phyloP scores from a whole-genome alignment of 30 jellyfish, hydroid and myxozoan genomes.

The Mastigias papua region DNA sequence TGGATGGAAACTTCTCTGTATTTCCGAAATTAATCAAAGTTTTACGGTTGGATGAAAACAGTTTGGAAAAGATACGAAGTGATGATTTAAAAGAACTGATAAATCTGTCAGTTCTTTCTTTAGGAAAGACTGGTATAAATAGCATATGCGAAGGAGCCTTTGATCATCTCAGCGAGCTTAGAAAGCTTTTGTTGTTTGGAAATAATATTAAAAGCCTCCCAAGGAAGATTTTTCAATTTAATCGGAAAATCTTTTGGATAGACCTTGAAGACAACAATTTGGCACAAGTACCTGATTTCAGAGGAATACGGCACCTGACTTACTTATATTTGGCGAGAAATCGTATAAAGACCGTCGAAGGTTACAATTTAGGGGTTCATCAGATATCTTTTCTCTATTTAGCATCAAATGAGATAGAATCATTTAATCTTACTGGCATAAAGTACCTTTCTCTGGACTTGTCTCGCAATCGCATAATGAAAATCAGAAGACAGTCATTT shows the following conservation, averaged over 20 bases:
- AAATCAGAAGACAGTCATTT: not conserved
- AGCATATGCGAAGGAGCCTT: slow-evolving; percentile 9
- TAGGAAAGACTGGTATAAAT: not conserved
- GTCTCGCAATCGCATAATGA: not conserved
- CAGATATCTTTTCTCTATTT: not conserved
- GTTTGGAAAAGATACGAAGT: not conserved
- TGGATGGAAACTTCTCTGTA: slow-evolving; percentile 25
- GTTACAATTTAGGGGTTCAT: not conserved
- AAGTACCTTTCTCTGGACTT: not conserved
- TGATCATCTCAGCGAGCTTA: not conserved
- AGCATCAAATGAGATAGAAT: not conserved
- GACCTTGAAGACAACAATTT: not conserved
- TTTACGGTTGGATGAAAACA: not conserved
- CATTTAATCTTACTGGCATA: not conserved
- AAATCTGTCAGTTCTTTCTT: not conserved
- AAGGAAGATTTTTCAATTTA: not conserved
- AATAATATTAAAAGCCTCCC: not conserved
- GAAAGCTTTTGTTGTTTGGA: not conserved
- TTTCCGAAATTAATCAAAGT: not conserved
- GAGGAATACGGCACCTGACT: not conserved
- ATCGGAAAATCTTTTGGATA: not conserved
- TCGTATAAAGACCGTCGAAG: not conserved
- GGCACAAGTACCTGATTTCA: slow-evolving; percentile 5
- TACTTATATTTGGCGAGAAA: not conserved
- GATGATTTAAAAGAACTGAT: not conserved